A percentile compares a stretch with the other conserved stretches of the same genome.
phyloP scores from a whole-genome alignment of 2,888 invertebrate species.

The Drosophila differens region DNA sequence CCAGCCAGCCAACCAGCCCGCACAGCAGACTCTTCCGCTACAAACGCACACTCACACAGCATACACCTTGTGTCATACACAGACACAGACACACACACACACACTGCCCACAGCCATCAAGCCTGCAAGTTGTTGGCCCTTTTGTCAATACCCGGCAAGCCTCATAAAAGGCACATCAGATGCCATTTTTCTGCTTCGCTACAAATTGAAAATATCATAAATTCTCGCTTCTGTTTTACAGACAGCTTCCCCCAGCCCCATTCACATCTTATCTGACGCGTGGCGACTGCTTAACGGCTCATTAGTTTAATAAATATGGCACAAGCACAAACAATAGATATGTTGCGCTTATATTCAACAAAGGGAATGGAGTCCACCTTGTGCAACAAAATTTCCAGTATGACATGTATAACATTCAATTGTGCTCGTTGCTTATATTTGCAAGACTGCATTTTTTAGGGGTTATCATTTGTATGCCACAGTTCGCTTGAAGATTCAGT shows the following conservation, averaged over 20 bases:
- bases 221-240: conserved; percentile 37
- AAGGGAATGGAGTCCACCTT: neutral
- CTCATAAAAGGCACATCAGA: conserved; percentile 56
- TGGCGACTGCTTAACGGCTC: conserved; percentile 52
- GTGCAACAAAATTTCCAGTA: neutral
- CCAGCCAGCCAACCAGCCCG: neutral
- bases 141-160: conserved; percentile 52
- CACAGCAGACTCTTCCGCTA: conserved; percentile 5
- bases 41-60: conserved; percentile 11
- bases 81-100: conserved; percentile 17
- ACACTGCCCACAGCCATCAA: conserved; percentile 47
- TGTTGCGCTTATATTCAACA: conserved; percentile 14
- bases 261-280: conserved; percentile 20
- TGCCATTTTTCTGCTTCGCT: conserved; percentile 63
- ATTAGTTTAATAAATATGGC: conserved; percentile 60
- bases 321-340: conserved; percentile 30
- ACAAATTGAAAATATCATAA: conserved; percentile 67
- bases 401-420: neutral
- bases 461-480: neutral
- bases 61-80: conserved; percentile 36
- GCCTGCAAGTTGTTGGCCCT: conserved; percentile 50
- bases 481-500: neutral
- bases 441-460: neutral
- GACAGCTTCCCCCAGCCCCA: neutral
- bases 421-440: neutral